These are phyloP conservation scores for Hepsetus odoe DNA, from an alignment of 2,113 vertebrate genomes.

Conservation along the genomic window DNA sequence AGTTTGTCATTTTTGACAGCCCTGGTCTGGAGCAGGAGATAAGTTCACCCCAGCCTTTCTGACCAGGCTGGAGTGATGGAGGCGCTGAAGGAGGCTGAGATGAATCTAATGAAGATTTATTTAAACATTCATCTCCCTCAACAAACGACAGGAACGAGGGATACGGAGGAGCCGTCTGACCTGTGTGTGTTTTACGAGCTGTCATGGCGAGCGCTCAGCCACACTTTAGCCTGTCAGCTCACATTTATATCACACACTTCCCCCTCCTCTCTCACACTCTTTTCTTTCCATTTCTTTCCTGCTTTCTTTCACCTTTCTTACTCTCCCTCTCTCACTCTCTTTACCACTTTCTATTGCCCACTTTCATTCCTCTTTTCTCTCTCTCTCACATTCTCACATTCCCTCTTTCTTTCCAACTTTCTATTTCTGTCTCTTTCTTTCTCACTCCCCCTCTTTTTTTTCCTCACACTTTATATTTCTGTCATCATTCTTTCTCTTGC, in stretches of 20 bases:
- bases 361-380: too few species aligned
- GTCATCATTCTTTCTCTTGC: neutral
- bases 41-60: neutral
- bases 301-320: neutral
- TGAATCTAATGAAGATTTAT: conserved; percentile 18
- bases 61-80: neutral
- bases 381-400: too few species aligned
- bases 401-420: neutral
- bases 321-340: neutral
- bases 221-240: neutral
- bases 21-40: neutral
- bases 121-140: neutral
- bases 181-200: neutral
- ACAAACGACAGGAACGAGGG: neutral
- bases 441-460: too few species aligned
- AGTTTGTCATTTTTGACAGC: neutral
- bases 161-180: neutral
- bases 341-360: too few species aligned
- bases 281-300: too few species aligned
- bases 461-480: too few species aligned
- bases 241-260: neutral
- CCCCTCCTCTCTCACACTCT: too few species aligned
- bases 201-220: neutral
- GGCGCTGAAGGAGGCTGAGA: neutral
- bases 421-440: too few species aligned